Evolutionary conservation across 2,888 invertebrate genomes (phyloP).

Genomic region (Machimus atricapillus): DNA sequence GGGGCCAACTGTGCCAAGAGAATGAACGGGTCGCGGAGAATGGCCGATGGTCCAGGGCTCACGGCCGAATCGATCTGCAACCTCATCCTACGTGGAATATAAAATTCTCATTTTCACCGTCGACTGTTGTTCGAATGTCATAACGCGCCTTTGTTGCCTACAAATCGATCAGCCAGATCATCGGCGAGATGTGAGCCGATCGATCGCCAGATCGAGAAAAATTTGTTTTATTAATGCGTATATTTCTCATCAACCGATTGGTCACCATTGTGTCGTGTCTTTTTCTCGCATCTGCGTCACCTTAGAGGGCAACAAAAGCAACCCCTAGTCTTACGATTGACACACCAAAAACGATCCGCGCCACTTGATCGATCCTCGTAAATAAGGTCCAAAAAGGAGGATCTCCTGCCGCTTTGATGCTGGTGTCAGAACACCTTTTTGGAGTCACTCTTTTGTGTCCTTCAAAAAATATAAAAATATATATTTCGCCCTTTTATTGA

Average conservation of each 20-base stretch:
- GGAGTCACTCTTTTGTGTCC: slow-evolving; percentile 33
- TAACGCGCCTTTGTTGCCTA: slow-evolving; percentile 33
- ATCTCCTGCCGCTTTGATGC: slow-evolving; percentile 25
- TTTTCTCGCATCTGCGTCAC: neutral
- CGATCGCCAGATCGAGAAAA: neutral
- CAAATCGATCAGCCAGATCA: slow-evolving; percentile 42
- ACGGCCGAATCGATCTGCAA: slow-evolving; percentile 16
- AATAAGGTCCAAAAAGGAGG: slow-evolving; percentile 7
- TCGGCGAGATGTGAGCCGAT: slow-evolving; percentile 9
- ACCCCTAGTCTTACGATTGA: slow-evolving; percentile 41
- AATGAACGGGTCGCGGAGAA: neutral
- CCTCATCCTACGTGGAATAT: slow-evolving; percentile 33
- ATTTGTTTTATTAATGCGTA: slow-evolving; percentile 26
- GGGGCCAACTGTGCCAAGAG: neutral
- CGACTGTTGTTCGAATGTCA: slow-evolving; percentile 42
- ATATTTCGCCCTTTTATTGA: slow-evolving; percentile 20
- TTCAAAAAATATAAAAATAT: neutral
- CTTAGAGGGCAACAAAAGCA: neutral
- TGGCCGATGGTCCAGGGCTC: neutral
- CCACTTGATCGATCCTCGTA: slow-evolving; percentile 32
- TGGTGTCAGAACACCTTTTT: slow-evolving; percentile 24
- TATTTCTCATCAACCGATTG: slow-evolving; percentile 4
- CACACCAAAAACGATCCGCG: slow-evolving; percentile 16
- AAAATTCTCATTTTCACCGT: slow-evolving; percentile 37
- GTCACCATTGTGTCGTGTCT: neutral